Conservation (phyloP, 1,140 invertebrate species). For the Diuraphis noxia region DNA sequence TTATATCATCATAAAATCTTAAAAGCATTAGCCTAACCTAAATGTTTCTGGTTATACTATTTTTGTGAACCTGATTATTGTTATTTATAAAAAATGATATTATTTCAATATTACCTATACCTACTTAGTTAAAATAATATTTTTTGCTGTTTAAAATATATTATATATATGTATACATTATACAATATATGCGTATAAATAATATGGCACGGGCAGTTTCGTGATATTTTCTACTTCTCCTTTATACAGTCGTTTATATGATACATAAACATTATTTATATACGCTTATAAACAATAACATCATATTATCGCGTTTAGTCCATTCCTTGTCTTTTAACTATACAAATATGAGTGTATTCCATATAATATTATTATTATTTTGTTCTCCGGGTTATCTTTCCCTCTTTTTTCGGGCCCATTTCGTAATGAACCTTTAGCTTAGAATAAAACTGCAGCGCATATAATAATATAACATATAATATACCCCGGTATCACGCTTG, state of each 20-base stretch:
- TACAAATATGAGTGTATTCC: background rate
- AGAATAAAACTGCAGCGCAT: background rate
- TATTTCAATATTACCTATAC: background rate
- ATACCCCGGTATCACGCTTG: background rate
- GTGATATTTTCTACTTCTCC: background rate
- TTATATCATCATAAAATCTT: too few species aligned
- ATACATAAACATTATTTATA: background rate
- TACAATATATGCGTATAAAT: too few species aligned
- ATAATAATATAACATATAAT: background rate
- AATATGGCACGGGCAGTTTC: background rate
- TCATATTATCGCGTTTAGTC: background rate
- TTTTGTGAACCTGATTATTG: background rate
- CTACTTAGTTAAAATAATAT: background rate
- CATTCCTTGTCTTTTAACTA: background rate
- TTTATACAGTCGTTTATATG: background rate
- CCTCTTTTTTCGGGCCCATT: background rate
- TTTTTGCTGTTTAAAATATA: too few species aligned
- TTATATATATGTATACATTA: too few species aligned
- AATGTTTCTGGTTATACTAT: background rate
- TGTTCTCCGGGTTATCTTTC: background rate
- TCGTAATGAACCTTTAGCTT: background rate
- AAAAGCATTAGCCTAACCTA: background rate
- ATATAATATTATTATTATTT: background rate
- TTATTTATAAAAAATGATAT: background rate
- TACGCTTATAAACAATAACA: background rate